Percentiles rank a stretch among this genome's conserved stretches.
phyloP scores from a whole-genome alignment of 2,888 invertebrate species.

The Metellina segmentata region DNA sequence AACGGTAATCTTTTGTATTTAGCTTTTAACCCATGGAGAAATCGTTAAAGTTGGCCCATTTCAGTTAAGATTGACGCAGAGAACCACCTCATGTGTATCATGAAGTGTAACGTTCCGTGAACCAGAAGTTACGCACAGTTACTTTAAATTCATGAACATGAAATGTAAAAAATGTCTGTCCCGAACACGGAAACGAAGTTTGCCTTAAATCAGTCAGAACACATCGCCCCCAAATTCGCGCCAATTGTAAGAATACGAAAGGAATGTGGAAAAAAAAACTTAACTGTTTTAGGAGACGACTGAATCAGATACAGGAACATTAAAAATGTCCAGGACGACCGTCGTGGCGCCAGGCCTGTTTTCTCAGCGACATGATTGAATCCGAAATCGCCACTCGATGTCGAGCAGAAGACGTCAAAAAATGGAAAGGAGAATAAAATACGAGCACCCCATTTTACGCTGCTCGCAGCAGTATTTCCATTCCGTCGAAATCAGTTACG shows the following conservation, averaged over 20 bases:
- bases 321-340: conserved; percentile 60
- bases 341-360: conserved; percentile 64
- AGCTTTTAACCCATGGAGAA: too few relatives aligned
- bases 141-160: too few relatives aligned
- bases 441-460: conserved; percentile 51
- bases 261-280: background rate
- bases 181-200: too few relatives aligned
- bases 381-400: conserved; percentile 50
- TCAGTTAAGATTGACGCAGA: too few relatives aligned
- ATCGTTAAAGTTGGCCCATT: too few relatives aligned
- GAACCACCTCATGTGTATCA: too few relatives aligned
- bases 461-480: conserved; percentile 30
- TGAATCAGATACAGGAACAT: conserved; percentile 65
- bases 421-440: conserved; percentile 43
- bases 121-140: too few relatives aligned
- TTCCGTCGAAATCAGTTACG: conserved; percentile 24
- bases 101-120: too few relatives aligned
- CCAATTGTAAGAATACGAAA: background rate
- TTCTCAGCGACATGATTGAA: conserved; percentile 29
- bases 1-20: too few relatives aligned
- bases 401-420: conserved; percentile 22
- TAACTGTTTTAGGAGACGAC: conserved; percentile 55
- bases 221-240: background rate
- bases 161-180: too few relatives aligned
- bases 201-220: background rate